Evolutionary conservation across 2,113 vertebrate species (phyloP).

Genomic region (Sander vitreus): DNA sequence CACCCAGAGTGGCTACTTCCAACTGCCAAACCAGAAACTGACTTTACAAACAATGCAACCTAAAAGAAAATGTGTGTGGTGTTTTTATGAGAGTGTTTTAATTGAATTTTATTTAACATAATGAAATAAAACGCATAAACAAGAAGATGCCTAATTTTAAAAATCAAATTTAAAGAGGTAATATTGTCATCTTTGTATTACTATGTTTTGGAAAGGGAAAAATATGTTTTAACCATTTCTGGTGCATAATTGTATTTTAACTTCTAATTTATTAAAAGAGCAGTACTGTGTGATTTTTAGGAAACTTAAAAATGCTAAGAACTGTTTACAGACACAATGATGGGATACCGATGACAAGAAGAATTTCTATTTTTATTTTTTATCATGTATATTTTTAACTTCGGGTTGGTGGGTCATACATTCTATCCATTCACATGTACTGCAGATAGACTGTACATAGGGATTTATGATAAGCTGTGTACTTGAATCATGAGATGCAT

Average conservation of each 20-base stretch:
- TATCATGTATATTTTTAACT: conserved; percentile 73
- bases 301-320: conserved; percentile 41
- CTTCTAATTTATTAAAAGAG: conserved; percentile 81
- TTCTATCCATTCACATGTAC: conserved; percentile 50
- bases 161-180: conserved; percentile 39
- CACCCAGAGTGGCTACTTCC: conserved; percentile 39
- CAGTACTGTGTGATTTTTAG: conserved; percentile 66
- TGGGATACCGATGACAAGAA: conserved; percentile 46
- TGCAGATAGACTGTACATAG: conserved; percentile 42
- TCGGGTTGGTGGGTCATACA: conserved; percentile 45
- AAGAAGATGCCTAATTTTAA: conserved; percentile 57
- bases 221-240: conserved; percentile 52
- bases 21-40: conserved; percentile 76
- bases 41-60: conserved; percentile 70
- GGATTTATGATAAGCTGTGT: conserved; percentile 44
- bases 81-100: conserved; percentile 57
- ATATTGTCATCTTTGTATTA: conserved; percentile 56
- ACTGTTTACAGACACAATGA: conserved; percentile 72
- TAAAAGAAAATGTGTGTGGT: conserved; percentile 52
- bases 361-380: conserved; percentile 41
- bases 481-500: conserved; percentile 38
- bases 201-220: conserved; percentile 33
- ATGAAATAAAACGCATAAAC: conserved; percentile 55
- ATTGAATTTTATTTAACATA: conserved; percentile 74
- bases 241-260: conserved; percentile 74